A percentile compares a stretch with the other conserved stretches of the same genome.
Evolutionary conservation across 2,888 invertebrate genomes (phyloP).

Genomic region (Sympetrum striolatum): DNA sequence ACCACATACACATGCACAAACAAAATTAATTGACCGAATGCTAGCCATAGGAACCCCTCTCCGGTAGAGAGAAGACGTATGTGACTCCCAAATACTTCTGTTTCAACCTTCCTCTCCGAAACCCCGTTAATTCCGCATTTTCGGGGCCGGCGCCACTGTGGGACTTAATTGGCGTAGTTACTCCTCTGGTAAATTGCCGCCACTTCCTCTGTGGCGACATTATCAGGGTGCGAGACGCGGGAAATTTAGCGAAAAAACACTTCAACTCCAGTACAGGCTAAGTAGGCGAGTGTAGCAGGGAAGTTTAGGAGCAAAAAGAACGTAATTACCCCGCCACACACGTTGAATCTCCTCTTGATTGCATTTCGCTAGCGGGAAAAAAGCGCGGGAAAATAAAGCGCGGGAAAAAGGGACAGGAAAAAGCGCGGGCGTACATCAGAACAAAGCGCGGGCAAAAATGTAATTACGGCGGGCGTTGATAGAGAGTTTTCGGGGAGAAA

Average conservation of each 20-base stretch:
- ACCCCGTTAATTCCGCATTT: not conserved
- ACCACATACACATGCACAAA: too few species aligned
- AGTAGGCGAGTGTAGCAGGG: not conserved
- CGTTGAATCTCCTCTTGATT: too few species aligned
- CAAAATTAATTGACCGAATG: too few species aligned
- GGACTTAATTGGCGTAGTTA: not conserved
- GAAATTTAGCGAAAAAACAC: not conserved
- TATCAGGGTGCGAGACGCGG: not conserved
- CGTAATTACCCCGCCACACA: too few species aligned
- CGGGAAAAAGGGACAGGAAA: not conserved
- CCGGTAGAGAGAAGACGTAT: not conserved
- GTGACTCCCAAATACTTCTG: not conserved
- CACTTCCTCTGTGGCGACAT: not conserved
- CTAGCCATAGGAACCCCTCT: too few species aligned
- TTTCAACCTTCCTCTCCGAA: not conserved
- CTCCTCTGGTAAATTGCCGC: not conserved
- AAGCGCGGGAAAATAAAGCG: too few species aligned
- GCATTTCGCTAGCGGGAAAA: too few species aligned
- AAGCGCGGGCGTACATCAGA: not conserved
- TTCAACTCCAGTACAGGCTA: not conserved
- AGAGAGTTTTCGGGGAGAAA: not conserved
- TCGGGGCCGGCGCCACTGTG: not conserved
- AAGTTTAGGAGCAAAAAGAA: not conserved
- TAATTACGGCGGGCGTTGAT: not conserved
- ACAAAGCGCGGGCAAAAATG: too few species aligned